Percentiles rank a stretch among this genome's conserved stretches.
These are phyloP conservation scores for Ypsolopha sequella DNA, from an alignment of 2,888 invertebrate genomes.

Conservation along the genomic window DNA sequence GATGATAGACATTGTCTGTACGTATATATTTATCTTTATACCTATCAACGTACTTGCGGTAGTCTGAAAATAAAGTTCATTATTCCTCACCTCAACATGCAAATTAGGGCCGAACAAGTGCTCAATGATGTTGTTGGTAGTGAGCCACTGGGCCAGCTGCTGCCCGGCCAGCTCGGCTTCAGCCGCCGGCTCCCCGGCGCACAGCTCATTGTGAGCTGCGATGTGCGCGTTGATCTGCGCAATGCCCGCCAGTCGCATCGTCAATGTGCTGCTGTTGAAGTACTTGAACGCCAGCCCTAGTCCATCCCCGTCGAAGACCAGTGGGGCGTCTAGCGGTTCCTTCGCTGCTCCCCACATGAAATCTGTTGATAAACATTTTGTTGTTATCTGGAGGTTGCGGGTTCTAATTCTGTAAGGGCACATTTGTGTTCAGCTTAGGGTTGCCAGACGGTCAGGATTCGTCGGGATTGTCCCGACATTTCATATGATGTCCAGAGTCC, in stretches of 20 bases:
- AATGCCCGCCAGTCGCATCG: conserved; percentile 93
- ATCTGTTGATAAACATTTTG: conserved; percentile 60
- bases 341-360: conserved; percentile 97
- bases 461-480: too few relatives aligned
- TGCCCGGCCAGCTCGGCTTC: conserved; percentile 89
- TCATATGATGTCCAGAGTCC: too few relatives aligned
- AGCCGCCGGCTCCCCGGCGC: conserved; percentile 87
- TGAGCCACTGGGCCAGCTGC: conserved; percentile 89
- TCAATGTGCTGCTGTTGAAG: conserved; percentile 93
- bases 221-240: conserved; percentile 96
- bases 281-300: conserved; percentile 95
- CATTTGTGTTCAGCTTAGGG: too few relatives aligned
- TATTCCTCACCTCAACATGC: conserved; percentile 84
- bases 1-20: too few relatives aligned
- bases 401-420: too few relatives aligned
- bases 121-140: conserved; percentile 89
- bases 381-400: background rate
- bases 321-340: conserved; percentile 88
- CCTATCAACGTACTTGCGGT: too few relatives aligned
- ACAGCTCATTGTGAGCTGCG: conserved; percentile 90
- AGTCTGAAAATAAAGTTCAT: background rate
- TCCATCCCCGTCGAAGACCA: conserved; percentile 91
- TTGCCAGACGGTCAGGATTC: too few relatives aligned
- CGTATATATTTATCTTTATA: too few relatives aligned
- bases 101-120: conserved; percentile 97